A percentile compares a stretch with the other conserved stretches of the same genome.
Conservation (phyloP, 37 sponge, comb jelly and placozoan genomes). For the Haliclona indistincta region DNA sequence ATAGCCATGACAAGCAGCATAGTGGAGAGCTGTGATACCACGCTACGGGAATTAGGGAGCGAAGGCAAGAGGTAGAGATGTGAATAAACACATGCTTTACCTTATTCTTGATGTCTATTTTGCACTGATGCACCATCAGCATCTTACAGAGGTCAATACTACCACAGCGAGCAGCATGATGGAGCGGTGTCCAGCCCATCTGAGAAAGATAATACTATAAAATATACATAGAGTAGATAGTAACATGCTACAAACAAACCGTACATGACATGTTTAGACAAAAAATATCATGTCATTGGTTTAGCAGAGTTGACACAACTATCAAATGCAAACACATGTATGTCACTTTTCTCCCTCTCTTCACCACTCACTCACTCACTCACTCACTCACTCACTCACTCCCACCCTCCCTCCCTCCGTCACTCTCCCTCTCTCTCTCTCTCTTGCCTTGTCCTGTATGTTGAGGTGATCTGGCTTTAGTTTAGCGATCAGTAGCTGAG, state of each 20-base stretch:
- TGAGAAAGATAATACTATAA: slow-evolving; percentile 11
- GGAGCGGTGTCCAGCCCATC: slow-evolving; percentile 71
- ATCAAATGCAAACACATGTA: not conserved
- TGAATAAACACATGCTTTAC: slow-evolving; percentile 18
- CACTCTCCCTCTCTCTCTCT: not conserved
- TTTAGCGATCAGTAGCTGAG: slow-evolving; percentile 31
- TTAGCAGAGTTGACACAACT: not conserved
- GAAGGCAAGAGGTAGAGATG: not conserved
- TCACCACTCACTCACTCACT: not conserved
- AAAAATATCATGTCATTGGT: not conserved
- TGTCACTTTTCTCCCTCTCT: no score
- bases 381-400: not conserved
- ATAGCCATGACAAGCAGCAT: slow-evolving; percentile 80
- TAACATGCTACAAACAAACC: not conserved
- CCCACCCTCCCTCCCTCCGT: not conserved
- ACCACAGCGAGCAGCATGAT: slow-evolving; percentile 71
- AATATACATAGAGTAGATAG: not conserved
- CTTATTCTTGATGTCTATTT: slow-evolving; percentile 27
- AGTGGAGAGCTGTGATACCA: slow-evolving; percentile 65
- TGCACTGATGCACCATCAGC: slow-evolving; percentile 20
- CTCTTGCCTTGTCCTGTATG: slow-evolving; percentile 44
- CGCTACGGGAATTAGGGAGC: slow-evolving; percentile 13
- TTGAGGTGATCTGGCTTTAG: slow-evolving; percentile 14
- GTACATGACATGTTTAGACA: not conserved
- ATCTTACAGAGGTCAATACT: slow-evolving; percentile 50